These are phyloP conservation scores for Alfaro cultratus DNA, from an alignment of 2,797 vertebrate genomes.

Conservation along the genomic window DNA sequence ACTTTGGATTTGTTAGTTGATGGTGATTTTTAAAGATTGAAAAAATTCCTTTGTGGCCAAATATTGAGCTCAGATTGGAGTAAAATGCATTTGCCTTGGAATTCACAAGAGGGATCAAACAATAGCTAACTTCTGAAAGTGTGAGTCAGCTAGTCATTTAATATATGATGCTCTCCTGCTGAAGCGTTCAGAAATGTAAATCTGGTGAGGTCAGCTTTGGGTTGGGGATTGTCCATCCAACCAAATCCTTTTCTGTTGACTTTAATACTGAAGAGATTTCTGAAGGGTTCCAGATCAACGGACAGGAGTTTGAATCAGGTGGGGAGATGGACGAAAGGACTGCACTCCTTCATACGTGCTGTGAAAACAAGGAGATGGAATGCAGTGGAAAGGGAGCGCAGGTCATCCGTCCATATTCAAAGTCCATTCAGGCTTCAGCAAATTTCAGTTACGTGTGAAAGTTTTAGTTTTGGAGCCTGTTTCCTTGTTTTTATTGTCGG, in stretches of 20 bases:
- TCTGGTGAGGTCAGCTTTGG: conserved; percentile 19
- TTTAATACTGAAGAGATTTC: conserved; percentile 68
- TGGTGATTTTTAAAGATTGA: background rate
- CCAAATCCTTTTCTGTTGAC: conserved; percentile 58
- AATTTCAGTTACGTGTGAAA: background rate
- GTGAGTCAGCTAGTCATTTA: background rate
- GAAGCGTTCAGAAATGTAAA: conserved; percentile 8
- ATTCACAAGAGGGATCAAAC: background rate
- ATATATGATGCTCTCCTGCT: background rate
- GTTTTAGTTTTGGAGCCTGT: background rate
- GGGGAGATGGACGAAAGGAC: conserved; percentile 6
- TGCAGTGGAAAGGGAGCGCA: conserved; percentile 2
- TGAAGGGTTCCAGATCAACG: conserved; percentile 38
- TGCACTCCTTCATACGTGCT: conserved; percentile 16
- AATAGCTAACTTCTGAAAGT: background rate
- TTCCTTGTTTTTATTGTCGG: background rate
- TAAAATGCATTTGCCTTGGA: background rate
- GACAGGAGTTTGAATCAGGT: conserved; percentile 43
- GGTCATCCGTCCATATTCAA: background rate
- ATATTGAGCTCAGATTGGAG: background rate
- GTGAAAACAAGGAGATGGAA: conserved; percentile 5
- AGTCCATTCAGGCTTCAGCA: background rate
- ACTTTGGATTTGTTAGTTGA: too few species aligned
- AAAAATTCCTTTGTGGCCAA: background rate
- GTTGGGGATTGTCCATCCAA: conserved; percentile 30